These are phyloP conservation scores for Cottoperca gobio DNA, from an alignment of 2,797 vertebrate species.

Conservation along the genomic window DNA sequence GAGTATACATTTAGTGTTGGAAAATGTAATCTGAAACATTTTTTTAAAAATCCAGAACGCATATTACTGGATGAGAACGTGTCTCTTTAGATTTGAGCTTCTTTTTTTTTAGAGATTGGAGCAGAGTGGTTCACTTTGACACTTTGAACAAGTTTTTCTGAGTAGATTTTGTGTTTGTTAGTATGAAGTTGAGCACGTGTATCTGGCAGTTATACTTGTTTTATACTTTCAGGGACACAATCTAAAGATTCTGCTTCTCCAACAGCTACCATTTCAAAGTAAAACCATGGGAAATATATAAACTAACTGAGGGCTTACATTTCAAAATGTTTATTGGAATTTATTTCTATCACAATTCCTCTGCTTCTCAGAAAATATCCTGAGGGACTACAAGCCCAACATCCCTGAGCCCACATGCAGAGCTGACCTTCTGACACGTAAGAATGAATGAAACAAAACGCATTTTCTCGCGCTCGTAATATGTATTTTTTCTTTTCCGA, in stretches of 20 bases:
- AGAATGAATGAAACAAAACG: not conserved
- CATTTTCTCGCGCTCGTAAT: too few species aligned
- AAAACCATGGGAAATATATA: not conserved
- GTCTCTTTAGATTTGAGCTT: not conserved
- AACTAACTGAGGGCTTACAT: not conserved
- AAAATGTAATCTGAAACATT: too few species aligned
- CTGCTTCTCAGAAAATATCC: slow-evolving; percentile 45
- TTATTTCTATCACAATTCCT: not conserved
- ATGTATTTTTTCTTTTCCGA: not conserved
- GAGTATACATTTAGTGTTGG: not conserved
- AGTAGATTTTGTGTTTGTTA: not conserved
- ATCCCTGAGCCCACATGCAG: slow-evolving; percentile 69
- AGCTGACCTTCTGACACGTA: slow-evolving; percentile 74
- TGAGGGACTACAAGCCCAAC: slow-evolving; percentile 64
- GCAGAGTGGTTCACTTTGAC: not conserved
- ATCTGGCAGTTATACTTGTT: not conserved
- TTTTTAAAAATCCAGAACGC: not conserved
- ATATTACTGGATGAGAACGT: not conserved
- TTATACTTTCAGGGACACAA: slow-evolving; percentile 35
- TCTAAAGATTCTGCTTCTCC: slow-evolving; percentile 14
- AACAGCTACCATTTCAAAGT: slow-evolving; percentile 34
- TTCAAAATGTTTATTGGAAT: not conserved
- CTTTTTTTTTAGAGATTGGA: not conserved
- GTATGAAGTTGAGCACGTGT: too few species aligned
- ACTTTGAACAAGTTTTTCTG: not conserved